Base-by-base conservation (phyloP, 2,888 invertebrate genomes). In the Aphodius sticticus region DNA sequence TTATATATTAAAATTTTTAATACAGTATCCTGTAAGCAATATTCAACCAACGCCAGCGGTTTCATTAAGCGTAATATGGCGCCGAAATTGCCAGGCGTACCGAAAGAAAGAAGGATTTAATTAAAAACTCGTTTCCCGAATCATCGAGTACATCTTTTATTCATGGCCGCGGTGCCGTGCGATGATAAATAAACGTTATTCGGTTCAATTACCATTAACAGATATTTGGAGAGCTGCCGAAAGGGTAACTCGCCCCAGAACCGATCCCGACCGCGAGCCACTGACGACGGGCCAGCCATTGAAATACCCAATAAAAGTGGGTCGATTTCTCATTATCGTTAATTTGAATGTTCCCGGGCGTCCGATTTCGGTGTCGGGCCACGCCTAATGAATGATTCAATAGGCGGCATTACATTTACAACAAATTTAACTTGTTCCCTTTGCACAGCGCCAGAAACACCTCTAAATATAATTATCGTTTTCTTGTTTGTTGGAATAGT, bases 261-360 rank as follows among this genome's bases (percentile, higher is more conserved):
- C 53, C 12, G 53, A 26, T 26, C 26, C 12, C 9, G 12, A 53
- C 9, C 53, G 53, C 53, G 53, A 53, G 9, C 53, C 53, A 53
- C 53, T 53, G 53, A 53, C 53, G 53, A 53, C 53, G 53, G 53
- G 1, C 26, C 26, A 3, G 26, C 26, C 26, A 53, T 53, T 2
- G 53, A 53, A 53, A 53, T 53, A 53, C 53, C 53, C 53, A 53
- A 53, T 53, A 53, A 53, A 53, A 53, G 53, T 53, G 53, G 53
- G 53, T 53, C 53, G 53, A 53, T 53, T 53, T 53, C 53, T 53
- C 53, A 53, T 53, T 53, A 53, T 53, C 53, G 53, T 53, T 53
- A 53, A 53, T 53, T 53, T 53, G 53, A 53, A 53, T 53, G 53
- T 53, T 53, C 53, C 53, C 53, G 53, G 53, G 53, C 12, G 53